These are phyloP conservation scores for Drosophila triauraria DNA, from an alignment of 1,140 invertebrate species.

Conservation along the genomic window DNA sequence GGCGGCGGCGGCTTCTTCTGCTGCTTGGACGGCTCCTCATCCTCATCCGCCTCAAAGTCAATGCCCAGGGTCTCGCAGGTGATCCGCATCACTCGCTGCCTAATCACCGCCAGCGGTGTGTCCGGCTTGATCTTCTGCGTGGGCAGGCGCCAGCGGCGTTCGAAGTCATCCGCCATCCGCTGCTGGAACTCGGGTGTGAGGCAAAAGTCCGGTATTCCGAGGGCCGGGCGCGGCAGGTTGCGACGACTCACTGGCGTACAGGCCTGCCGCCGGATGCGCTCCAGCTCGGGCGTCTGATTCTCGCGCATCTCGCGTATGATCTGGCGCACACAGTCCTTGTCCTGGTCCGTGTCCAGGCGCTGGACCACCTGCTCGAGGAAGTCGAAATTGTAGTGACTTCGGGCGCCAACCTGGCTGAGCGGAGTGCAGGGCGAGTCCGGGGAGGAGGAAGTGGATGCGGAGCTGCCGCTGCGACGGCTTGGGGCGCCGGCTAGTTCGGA, in stretches of 20 bases:
- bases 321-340: conserved; percentile 70
- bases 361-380: conserved; percentile 70
- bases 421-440: conserved; percentile 72
- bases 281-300: conserved; percentile 79
- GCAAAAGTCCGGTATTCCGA: conserved; percentile 78
- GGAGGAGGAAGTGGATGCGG: not conserved
- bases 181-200: conserved; percentile 77
- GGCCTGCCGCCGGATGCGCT: conserved; percentile 73
- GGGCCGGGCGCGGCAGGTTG: conserved; percentile 29
- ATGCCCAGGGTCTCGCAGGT: conserved; percentile 79
- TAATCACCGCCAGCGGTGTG: conserved; percentile 74
- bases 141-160: conserved; percentile 77
- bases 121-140: conserved; percentile 72
- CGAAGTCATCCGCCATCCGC: conserved; percentile 80
- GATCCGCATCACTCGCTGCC: conserved; percentile 69
- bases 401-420: conserved; percentile 32
- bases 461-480: conserved; percentile 25
- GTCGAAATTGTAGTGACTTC: conserved; percentile 64
- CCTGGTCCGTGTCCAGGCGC: conserved; percentile 65
- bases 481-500: conserved; percentile 60
- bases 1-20: conserved; percentile 12
- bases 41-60: conserved; percentile 35
- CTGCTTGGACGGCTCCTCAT: not conserved
- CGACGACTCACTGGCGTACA: conserved; percentile 71
- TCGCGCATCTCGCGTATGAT: conserved; percentile 78